Percentiles rank a stretch among this genome's conserved stretches.
Conservation (phyloP, 2,888 invertebrate species). For the Pristionchus exspectatus region DNA sequence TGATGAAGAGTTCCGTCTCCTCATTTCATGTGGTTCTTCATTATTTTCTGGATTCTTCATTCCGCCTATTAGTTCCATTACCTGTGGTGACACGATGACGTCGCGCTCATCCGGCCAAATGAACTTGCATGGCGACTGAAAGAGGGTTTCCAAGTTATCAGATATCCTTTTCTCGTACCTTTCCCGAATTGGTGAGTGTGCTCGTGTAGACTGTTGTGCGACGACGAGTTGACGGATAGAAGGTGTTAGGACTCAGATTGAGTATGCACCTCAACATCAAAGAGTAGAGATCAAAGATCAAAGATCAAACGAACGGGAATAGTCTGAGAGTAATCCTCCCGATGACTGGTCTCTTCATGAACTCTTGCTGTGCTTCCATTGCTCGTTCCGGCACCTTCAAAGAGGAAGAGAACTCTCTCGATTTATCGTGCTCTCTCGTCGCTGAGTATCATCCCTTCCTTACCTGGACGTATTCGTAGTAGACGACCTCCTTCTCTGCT, state of each 20-base stretch:
- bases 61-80: not conserved
- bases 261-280: not conserved
- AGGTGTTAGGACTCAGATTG: not conserved
- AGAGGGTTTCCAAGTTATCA: not conserved
- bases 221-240: not conserved
- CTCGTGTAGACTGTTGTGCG: not conserved
- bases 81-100: not conserved
- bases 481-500: not conserved
- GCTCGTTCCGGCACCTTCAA: not conserved
- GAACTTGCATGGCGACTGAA: slow-evolving; percentile 41
- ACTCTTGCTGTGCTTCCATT: not conserved
- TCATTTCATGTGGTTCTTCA: too few species aligned
- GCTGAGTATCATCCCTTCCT: not conserved
- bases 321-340: not conserved
- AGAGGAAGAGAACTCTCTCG: not conserved
- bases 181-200: slow-evolving; percentile 28
- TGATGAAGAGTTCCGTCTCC: too few species aligned
- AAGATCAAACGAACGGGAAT: slow-evolving; percentile 6
- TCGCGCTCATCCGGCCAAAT: not conserved
- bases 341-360: not conserved
- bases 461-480: slow-evolving; percentile 13
- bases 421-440: not conserved
- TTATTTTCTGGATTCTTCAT: too few species aligned
- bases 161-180: not conserved
- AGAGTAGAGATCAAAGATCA: not conserved